Percentiles rank a stretch among this genome's conserved stretches.
Evolutionary conservation across 1,140 invertebrate genomes (phyloP).

Genomic region (Drosophila sulfurigaster): DNA sequence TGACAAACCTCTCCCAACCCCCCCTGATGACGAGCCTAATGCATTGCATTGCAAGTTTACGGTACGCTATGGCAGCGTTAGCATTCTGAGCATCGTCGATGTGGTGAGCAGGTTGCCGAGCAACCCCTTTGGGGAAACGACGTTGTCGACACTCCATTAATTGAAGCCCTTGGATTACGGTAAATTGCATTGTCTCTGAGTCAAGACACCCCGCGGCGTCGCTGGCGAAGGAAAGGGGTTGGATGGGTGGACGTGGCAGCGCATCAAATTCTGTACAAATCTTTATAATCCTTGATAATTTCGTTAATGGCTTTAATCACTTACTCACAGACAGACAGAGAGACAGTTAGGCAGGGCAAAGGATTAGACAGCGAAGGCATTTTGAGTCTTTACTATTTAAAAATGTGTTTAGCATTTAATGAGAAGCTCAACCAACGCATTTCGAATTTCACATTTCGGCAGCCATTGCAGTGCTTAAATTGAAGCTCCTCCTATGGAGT

Average conservation of each 20-base stretch:
- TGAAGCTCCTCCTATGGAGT: slow-evolving; percentile 69
- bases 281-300: slow-evolving; percentile 84
- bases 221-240: slow-evolving; percentile 8
- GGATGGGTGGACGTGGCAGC: slow-evolving; percentile 49
- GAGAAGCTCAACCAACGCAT: slow-evolving; percentile 38
- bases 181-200: slow-evolving; percentile 80
- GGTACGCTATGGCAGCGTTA: slow-evolving; percentile 12
- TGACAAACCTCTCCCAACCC: neutral
- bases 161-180: slow-evolving; percentile 83
- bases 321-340: slow-evolving; percentile 59
- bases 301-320: slow-evolving; percentile 84
- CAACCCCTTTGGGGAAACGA: slow-evolving; percentile 55
- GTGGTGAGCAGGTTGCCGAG: slow-evolving; percentile 24
- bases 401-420: slow-evolving; percentile 58
- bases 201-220: slow-evolving; percentile 50
- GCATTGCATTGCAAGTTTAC: slow-evolving; percentile 42
- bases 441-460: slow-evolving; percentile 30
- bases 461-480: slow-evolving; percentile 64
- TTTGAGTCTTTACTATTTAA: slow-evolving; percentile 35
- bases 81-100: neutral
- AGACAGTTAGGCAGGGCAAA: slow-evolving; percentile 43
- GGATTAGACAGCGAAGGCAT: slow-evolving; percentile 44
- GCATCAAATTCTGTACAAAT: slow-evolving; percentile 74
- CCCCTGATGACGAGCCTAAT: slow-evolving; percentile 10
- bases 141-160: slow-evolving; percentile 79